These are phyloP conservation scores for Myotis daubentonii DNA, from an alignment of 2,797 vertebrate species.

Conservation along the genomic window DNA sequence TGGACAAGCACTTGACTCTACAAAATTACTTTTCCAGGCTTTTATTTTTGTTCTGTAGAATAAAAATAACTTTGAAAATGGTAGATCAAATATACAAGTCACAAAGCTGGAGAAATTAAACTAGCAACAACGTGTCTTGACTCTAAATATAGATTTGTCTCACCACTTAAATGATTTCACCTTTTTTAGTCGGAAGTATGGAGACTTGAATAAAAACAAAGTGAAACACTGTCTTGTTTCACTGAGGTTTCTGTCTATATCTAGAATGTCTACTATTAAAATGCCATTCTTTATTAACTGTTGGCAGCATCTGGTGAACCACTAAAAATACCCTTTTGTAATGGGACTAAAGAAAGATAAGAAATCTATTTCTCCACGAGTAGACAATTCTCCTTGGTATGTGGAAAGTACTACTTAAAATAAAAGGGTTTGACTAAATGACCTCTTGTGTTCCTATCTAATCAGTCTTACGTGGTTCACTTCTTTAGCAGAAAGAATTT, in stretches of 20 bases:
- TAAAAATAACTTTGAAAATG: constrained; percentile 51
- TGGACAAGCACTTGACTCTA: neutral
- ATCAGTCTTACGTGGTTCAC: neutral
- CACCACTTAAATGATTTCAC: constrained; percentile 18
- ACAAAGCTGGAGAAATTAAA: constrained; percentile 27
- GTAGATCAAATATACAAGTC: neutral
- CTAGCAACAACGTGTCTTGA: neutral
- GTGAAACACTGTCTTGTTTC: constrained; percentile 56
- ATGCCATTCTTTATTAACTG: constrained; percentile 58
- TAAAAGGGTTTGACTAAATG: constrained; percentile 30
- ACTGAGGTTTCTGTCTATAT: constrained; percentile 49
- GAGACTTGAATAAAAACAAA: constrained; percentile 16
- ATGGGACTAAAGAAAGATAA: constrained; percentile 36
- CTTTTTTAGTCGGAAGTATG: neutral
- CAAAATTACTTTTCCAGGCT: neutral
- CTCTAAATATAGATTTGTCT: constrained; percentile 16
- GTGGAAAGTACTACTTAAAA: neutral
- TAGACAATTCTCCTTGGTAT: constrained; percentile 32
- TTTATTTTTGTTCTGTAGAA: constrained; percentile 42
- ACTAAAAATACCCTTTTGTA: constrained; percentile 61
- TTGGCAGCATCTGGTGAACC: constrained; percentile 28
- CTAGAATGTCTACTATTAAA: constrained; percentile 60
- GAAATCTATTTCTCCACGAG: constrained; percentile 50
- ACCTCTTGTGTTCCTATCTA: neutral
- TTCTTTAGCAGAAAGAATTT: neutral